Percentiles rank a stretch among this genome's conserved stretches.
These are phyloP conservation scores for Pelodiscus sinensis DNA, from an alignment of 2,113 vertebrate species.

Conservation along the genomic window DNA sequence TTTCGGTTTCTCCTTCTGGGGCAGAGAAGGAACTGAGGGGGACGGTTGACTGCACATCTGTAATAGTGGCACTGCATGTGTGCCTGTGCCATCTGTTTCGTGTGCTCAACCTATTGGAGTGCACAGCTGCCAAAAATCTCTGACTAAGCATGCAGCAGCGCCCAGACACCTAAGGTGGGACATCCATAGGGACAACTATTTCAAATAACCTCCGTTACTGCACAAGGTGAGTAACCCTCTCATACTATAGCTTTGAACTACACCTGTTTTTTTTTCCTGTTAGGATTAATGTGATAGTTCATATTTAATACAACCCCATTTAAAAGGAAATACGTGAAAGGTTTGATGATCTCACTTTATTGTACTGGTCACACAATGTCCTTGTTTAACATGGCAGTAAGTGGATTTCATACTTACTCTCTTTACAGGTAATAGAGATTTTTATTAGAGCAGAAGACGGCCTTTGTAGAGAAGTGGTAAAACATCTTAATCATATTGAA, in stretches of 20 bases:
- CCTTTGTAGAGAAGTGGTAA: slow-evolving; percentile 92
- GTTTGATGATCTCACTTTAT: neutral
- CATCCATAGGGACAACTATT: no score
- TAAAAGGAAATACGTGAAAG: neutral
- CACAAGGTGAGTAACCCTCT: neutral
- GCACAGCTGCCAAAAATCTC: no score
- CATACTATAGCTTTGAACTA: neutral
- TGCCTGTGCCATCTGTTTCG: no score
- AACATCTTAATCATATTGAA: slow-evolving; percentile 94
- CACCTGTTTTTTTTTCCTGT: neutral
- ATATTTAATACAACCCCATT: neutral
- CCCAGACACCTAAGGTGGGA: no score
- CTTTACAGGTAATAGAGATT: slow-evolving; percentile 91
- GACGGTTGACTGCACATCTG: no score
- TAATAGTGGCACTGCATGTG: no score
- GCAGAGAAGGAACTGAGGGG: no score
- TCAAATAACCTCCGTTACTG: no score
- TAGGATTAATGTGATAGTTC: neutral
- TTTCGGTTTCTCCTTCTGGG: no score
- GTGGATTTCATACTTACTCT: neutral
- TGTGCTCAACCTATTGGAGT: no score
- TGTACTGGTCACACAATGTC: neutral
- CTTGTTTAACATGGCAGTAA: neutral
- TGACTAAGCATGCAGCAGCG: no score
- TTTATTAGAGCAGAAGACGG: slow-evolving; percentile 92